phyloP scores from a whole-genome alignment of 2,113 vertebrate species.

The Cairina moschata region DNA sequence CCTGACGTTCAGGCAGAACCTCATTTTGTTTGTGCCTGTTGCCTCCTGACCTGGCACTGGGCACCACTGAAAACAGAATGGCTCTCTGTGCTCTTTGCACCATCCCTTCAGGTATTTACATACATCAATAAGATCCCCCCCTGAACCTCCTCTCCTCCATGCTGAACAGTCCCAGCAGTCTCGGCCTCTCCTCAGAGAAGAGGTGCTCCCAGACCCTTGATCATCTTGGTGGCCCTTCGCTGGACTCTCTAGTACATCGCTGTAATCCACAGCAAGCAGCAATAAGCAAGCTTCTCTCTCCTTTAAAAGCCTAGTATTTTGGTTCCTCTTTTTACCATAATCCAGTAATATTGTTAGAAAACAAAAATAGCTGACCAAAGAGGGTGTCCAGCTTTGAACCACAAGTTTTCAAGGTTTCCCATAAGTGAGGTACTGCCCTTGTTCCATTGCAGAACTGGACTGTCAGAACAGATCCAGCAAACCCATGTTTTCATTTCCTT shows the following conservation, averaged over 20 bases:
- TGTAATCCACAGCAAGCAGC: accelerated
- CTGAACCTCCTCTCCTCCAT: neutral
- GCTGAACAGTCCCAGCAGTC: neutral
- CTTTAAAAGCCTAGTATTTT: neutral
- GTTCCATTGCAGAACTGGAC: neutral
- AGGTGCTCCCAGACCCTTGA: neutral
- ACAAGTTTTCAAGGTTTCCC: neutral
- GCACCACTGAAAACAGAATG: neutral
- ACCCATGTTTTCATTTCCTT: neutral
- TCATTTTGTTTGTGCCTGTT: neutral
- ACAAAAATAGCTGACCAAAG: neutral
- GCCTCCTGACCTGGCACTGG: neutral
- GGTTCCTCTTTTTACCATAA: neutral
- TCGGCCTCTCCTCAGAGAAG: neutral
- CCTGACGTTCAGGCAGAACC: neutral
- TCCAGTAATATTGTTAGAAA: neutral
- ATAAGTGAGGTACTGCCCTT: neutral
- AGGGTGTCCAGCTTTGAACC: neutral
- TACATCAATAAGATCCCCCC: neutral
- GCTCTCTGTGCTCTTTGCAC: neutral
- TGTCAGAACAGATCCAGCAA: neutral
- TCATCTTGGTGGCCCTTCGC: neutral
- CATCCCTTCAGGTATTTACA: neutral
- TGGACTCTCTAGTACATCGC: neutral
- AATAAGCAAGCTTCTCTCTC: neutral